Percentiles rank a stretch among this genome's conserved stretches.
Evolutionary conservation across 1,140 invertebrate species (phyloP).

Genomic region (Choristoneura fumiferana): DNA sequence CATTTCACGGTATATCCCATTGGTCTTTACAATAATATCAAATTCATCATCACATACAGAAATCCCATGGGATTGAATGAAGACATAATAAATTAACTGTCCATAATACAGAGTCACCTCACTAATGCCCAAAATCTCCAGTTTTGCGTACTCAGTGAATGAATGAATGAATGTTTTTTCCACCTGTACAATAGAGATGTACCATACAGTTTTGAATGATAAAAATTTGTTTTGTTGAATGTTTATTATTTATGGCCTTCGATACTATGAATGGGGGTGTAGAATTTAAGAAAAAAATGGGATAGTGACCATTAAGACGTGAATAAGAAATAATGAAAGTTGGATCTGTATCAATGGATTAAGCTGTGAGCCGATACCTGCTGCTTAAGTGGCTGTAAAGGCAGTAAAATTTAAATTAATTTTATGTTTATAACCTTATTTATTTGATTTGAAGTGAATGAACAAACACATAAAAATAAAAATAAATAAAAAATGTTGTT

Average conservation of each 20-base stretch:
- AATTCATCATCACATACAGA: slow-evolving; percentile 51
- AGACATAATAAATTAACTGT: slow-evolving; percentile 60
- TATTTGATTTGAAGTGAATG: no score
- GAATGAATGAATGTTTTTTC: slow-evolving; percentile 33
- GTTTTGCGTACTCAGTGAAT: slow-evolving; percentile 46
- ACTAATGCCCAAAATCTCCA: slow-evolving; percentile 52
- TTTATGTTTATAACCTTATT: background rate
- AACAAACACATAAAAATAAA: no score
- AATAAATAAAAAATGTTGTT: no score
- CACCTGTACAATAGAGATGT: no score
- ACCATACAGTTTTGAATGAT: slow-evolving; percentile 41
- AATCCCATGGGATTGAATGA: slow-evolving; percentile 63
- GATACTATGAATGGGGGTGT: slow-evolving; percentile 29
- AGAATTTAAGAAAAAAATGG: slow-evolving; percentile 19
- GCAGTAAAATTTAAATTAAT: slow-evolving; percentile 17
- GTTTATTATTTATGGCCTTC: slow-evolving; percentile 61
- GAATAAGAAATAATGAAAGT: slow-evolving; percentile 21
- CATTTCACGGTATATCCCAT: slow-evolving; percentile 23
- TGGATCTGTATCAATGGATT: slow-evolving; percentile 18
- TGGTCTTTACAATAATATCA: slow-evolving; percentile 35
- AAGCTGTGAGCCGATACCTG: slow-evolving; percentile 13
- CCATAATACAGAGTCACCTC: slow-evolving; percentile 36
- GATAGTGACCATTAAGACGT: slow-evolving; percentile 15
- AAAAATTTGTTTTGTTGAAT: slow-evolving; percentile 68
- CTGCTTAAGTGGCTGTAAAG: slow-evolving; percentile 8